phyloP scores from a whole-genome alignment of 2,797 vertebrate genomes.

The Miichthys miiuy region DNA sequence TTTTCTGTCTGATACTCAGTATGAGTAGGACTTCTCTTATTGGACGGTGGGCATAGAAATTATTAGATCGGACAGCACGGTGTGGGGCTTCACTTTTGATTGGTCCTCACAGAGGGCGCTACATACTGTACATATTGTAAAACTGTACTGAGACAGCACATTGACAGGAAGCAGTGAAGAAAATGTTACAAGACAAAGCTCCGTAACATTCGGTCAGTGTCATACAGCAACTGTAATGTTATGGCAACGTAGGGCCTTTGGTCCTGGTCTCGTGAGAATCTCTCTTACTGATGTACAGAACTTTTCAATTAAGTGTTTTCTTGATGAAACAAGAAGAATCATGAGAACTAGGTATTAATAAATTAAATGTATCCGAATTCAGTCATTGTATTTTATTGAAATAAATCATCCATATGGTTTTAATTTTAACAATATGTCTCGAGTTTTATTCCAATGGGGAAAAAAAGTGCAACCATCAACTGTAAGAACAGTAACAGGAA shows the following conservation, averaged over 20 bases:
- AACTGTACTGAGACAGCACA: slow-evolving; percentile 91
- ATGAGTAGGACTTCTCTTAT: slow-evolving; percentile 86
- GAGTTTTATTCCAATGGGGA: slow-evolving; percentile 70
- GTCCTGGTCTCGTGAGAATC: slow-evolving; percentile 80
- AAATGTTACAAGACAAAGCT: slow-evolving; percentile 48
- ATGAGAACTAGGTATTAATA: slow-evolving; percentile 85
- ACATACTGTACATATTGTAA: slow-evolving; percentile 96
- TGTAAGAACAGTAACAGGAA: slow-evolving; percentile 36
- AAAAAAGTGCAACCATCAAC: slow-evolving; percentile 58
- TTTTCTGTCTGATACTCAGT: slow-evolving; percentile 80
- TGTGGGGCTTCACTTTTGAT: slow-evolving; percentile 52
- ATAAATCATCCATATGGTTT: slow-evolving; percentile 88
- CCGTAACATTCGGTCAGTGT: slow-evolving; percentile 50
- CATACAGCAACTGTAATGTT: slow-evolving; percentile 68
- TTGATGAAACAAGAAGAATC: slow-evolving; percentile 83
- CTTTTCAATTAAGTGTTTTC: slow-evolving; percentile 88
- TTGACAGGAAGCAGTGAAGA: slow-evolving; percentile 36
- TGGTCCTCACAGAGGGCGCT: slow-evolving; percentile 83
- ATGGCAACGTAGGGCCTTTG: slow-evolving; percentile 42
- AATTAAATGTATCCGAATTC: slow-evolving; percentile 83
- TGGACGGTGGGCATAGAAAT: slow-evolving; percentile 61
- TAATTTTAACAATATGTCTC: slow-evolving; percentile 77
- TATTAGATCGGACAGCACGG: slow-evolving; percentile 57
- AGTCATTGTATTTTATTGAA: slow-evolving; percentile 89
- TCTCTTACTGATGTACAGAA: slow-evolving; percentile 93